Percentiles rank a stretch among this genome's conserved stretches.
phyloP scores from a whole-genome alignment of 1,140 invertebrate genomes.

The Drosophila albomicans region DNA sequence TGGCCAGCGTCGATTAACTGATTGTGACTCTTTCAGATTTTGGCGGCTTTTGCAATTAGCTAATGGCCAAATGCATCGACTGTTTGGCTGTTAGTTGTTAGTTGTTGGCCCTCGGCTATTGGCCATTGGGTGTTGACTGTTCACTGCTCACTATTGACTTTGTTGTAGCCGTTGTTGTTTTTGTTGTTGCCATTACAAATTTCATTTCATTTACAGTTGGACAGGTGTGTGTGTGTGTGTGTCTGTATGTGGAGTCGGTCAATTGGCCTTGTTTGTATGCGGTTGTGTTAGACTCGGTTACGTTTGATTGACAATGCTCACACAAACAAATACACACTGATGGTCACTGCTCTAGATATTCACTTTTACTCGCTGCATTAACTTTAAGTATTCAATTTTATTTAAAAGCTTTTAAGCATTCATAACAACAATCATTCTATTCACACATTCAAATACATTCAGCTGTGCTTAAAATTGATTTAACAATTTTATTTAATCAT shows the following conservation, averaged over 20 bases:
- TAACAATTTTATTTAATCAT: too few species aligned
- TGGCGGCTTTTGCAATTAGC: conserved; percentile 43
- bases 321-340: not conserved
- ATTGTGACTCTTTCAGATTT: conserved; percentile 17
- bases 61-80: conserved; percentile 26
- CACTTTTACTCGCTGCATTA: conserved; percentile 1
- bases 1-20: conserved; percentile 18
- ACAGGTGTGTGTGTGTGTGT: not conserved
- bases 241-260: not conserved
- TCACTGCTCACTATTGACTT: not conserved
- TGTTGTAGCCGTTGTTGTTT: too few species aligned
- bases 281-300: conserved; percentile 16
- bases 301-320: conserved; percentile 14
- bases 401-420: not conserved
- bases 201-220: conserved; percentile 14
- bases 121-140: not conserved
- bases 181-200: conserved; percentile 16
- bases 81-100: not conserved
- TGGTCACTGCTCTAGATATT: not conserved
- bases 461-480: not conserved
- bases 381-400: conserved; percentile 4
- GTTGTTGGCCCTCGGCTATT: not conserved
- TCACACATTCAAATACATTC: not conserved
- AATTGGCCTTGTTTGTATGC: conserved; percentile 16
- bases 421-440: not conserved